Evolutionary conservation across 2,797 vertebrate species (phyloP), one percentile per base, ranked within the genome.

Genomic region (Brotula barbata): DNA sequence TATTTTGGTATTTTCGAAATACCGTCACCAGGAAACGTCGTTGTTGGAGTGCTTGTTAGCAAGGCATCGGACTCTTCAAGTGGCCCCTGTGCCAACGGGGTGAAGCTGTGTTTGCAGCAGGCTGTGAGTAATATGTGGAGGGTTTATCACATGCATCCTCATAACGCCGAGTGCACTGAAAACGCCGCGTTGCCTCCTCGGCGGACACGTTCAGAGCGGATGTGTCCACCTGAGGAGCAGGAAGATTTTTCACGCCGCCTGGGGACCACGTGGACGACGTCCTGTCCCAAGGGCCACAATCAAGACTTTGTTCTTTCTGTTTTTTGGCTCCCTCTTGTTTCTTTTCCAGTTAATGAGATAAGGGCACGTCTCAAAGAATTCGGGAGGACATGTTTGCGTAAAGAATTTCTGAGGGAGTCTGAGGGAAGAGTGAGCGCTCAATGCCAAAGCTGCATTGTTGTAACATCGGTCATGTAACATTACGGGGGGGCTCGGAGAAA

Each of bases 321-420:
- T 11, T 39, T 21, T 20, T 12, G 25, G 5, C 34, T 34, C 40
- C 40, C 36, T 16, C 31, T 53, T 45, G 14, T 58, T 39, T 58
- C 21, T 75, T 77, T 76, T 75, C 58, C 40, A 58, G 25, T 64
- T 67, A 83, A 83, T 64, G 78, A 86, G 78, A 84, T 84, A 77
- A 83, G 69, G 62, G 45, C 23, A 49, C 31, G 54, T 58, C 74
- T 77, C 74, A 81, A 84, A 87, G 64, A 82, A 76, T 78, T 72
- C 17, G 65, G 74, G 64, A 87, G 78, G 75, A 82, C 65, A 48
- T 83, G 62, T 69, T 83, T 77, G 54, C 52, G 20, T 71, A 51
- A 85, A 75, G 83, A 88, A 83, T 73, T 74, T 84, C 71, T 53
- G 51, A 89, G 80, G 78, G 82, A 86, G 80, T 85, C 46, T 69